Evolutionary conservation across 2,797 vertebrate species (phyloP).

Genomic region (Melopsittacus undulatus): DNA sequence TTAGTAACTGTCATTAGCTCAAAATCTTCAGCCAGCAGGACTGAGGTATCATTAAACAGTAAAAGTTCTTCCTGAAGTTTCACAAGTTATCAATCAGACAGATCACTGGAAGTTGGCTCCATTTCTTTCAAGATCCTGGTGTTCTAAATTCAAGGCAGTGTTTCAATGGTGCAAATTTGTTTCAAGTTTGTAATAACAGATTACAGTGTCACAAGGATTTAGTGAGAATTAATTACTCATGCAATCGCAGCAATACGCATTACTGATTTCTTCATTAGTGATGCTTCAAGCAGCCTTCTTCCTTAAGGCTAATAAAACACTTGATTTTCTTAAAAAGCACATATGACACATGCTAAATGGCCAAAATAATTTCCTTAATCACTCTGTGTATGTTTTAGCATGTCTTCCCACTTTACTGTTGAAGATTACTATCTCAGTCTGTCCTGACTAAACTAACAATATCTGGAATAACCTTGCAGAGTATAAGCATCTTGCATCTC

Average conservation of each 20-base stretch:
- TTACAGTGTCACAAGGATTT: neutral
- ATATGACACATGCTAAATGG: neutral
- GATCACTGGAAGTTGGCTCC: neutral
- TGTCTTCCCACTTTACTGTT: neutral
- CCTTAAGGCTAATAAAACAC: neutral
- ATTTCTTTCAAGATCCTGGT: neutral
- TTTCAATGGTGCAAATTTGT: neutral
- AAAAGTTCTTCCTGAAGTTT: neutral
- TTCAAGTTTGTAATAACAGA: constrained; percentile 19
- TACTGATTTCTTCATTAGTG: neutral
- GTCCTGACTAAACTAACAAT: neutral
- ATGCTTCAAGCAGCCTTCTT: constrained; percentile 1
- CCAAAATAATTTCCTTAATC: neutral
- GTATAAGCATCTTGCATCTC: neutral
- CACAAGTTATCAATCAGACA: neutral
- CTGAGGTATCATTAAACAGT: neutral
- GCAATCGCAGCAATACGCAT: neutral
- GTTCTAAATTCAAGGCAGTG: neutral
- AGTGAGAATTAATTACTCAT: constrained; percentile 16
- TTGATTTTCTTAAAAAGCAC: neutral
- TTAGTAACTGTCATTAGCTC: neutral
- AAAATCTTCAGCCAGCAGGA: neutral
- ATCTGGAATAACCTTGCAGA: neutral
- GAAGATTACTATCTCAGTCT: neutral
- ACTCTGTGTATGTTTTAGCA: neutral